Evolutionary conservation across 2,113 vertebrate species (phyloP), one percentile per base, ranked within the genome.

Genomic region (Scopus umbretta): DNA sequence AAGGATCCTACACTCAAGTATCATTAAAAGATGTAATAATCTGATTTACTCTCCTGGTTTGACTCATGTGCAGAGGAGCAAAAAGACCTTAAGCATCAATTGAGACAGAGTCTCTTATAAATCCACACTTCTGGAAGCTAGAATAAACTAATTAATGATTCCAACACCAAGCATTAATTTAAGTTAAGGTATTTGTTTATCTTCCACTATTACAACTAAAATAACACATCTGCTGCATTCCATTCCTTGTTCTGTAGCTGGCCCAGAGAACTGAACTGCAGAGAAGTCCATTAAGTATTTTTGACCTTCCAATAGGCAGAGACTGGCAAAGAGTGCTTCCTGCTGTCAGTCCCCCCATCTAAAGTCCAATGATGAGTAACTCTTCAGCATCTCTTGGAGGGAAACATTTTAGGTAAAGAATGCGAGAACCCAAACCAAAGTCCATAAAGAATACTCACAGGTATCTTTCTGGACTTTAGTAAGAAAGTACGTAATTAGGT

Each of bases 351-450:
- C 9, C 47, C 47, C 32, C 7, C 18, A 52, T 16, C 30, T 40
- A 0, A 82, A 58, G 21, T 40, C 19, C 32, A 63, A 14, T 13
- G 30, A 2, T 10, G 21, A 72, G 7, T 17, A 92, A 71, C 12
- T 36, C 50, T 72, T 68, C 22, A 82, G n/a, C 32, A 94, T 1
- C 15, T 50, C 32, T 49, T 53, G 6, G n/a, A 94, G 15, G 10
- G 36, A 74, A 84, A 30, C 8, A 7, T 30, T 76, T 79, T 1
- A 38, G 11, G 36, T n/a, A 34, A 75, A 74, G 16, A 74, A 62
- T 6, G 2, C 0, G 1, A 88, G 40, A 88, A 82, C 5, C 14
- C 25, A 58, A 71, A 10, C 16, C 3, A 0, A 78, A 49, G 27
- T 47, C 25, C 27, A 86, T 21, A 75, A 56, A 40, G 14, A 82